Evolutionary conservation across 2,888 invertebrate genomes (phyloP).

Genomic region (Amiota communis): DNA sequence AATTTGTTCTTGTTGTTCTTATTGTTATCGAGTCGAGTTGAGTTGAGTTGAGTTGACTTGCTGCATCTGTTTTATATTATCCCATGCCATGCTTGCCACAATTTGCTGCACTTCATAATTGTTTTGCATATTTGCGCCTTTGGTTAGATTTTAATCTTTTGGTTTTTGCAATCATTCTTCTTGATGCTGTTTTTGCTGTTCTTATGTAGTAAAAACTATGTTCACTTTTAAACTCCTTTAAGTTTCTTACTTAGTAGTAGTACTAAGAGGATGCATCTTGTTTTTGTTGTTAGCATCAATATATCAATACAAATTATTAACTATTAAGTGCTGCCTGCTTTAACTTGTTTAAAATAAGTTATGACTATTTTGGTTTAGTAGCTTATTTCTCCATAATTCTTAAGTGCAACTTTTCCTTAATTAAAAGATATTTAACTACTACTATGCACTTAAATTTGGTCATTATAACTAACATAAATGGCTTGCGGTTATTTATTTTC

Average conservation of each 20-base stretch:
- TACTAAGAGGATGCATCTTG: neutral
- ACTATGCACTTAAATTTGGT: neutral
- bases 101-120: slow-evolving; percentile 24
- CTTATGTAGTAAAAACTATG: neutral
- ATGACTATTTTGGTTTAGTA: neutral
- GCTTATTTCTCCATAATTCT: neutral
- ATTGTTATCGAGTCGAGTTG: too few relatives aligned
- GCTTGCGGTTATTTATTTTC: slow-evolving; percentile 15
- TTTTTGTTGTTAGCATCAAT: neutral
- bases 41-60: neutral
- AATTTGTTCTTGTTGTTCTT: neutral
- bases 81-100: neutral
- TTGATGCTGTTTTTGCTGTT: slow-evolving; percentile 6
- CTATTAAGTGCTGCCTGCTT: slow-evolving; percentile 14
- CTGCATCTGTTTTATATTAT: neutral
- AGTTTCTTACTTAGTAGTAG: too few relatives aligned
- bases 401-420: neutral
- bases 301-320: slow-evolving; percentile 22
- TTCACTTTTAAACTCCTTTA: too few relatives aligned
- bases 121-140: slow-evolving; percentile 28
- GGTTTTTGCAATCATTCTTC: neutral
- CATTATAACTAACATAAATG: neutral
- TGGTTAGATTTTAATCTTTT: slow-evolving; percentile 27
- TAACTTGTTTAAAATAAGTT: neutral
- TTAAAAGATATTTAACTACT: slow-evolving; percentile 10